Percentiles rank a stretch among this genome's conserved stretches.
Evolutionary conservation across 2,113 vertebrate species (phyloP).

Genomic region (Cettia cetti): DNA sequence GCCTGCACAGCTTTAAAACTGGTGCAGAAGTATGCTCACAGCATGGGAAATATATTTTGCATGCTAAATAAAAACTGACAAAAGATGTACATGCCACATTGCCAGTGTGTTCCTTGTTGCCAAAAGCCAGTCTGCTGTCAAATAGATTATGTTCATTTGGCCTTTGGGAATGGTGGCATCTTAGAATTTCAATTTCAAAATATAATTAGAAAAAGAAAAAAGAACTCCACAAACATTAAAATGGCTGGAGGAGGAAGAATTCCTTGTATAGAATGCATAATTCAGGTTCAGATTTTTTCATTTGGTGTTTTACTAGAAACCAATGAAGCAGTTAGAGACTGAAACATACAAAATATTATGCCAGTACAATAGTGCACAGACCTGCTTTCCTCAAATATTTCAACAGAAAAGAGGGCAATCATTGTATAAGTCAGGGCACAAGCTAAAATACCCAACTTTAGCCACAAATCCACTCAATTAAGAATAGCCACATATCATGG

Average conservation of each 20-base stretch:
- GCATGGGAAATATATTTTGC: constrained; percentile 2
- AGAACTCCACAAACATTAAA: background rate
- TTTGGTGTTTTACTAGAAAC: background rate
- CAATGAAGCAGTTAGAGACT: background rate
- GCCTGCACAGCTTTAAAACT: background rate
- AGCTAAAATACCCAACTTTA: background rate
- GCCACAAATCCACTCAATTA: background rate
- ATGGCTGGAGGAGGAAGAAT: background rate
- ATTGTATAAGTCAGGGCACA: background rate
- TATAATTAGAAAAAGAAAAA: background rate
- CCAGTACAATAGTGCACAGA: background rate
- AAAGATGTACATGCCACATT: background rate
- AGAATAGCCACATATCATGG: background rate
- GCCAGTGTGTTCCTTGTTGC: background rate
- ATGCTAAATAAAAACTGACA: constrained; percentile 37
- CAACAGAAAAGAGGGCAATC: background rate
- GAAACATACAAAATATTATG: background rate
- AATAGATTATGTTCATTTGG: constrained; percentile 32
- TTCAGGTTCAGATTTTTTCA: background rate
- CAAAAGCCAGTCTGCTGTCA: constrained; percentile 18
- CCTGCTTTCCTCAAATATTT: background rate
- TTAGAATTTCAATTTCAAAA: constrained; percentile 38
- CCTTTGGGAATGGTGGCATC: constrained; percentile 14
- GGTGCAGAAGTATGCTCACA: background rate
- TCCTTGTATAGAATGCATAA: background rate